phyloP scores from a whole-genome alignment of 1,140 invertebrate species.

The Parasteatoda tepidariorum region DNA sequence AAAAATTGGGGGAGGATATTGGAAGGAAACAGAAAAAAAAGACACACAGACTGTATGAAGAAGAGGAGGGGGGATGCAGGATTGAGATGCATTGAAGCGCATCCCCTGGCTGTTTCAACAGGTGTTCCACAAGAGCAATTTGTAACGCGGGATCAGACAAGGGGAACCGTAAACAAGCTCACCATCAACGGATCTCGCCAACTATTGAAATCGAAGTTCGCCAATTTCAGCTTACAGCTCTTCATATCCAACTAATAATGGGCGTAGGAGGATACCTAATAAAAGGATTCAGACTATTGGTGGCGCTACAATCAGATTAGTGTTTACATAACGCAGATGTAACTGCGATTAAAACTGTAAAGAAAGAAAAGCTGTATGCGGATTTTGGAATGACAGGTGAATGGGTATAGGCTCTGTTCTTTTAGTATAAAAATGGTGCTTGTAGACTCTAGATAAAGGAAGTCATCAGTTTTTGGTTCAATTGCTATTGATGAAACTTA shows the following conservation, averaged over 20 bases:
- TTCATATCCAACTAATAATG: neutral
- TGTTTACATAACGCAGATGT: constrained; percentile 2
- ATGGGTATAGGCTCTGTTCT: too few species aligned
- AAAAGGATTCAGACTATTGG: too few species aligned
- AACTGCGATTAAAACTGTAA: neutral
- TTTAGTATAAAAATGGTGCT: too few species aligned
- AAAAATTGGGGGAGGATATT: neutral
- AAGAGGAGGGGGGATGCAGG: neutral
- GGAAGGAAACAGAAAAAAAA: constrained; percentile 6
- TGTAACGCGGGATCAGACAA: constrained; percentile 41
- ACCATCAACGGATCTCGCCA: constrained; percentile 4
- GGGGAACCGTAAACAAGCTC: constrained; percentile 38
- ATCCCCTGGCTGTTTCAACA: constrained; percentile 49
- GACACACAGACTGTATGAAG: constrained; percentile 16
- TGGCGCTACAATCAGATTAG: too few species aligned
- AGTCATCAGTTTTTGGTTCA: too few species aligned
- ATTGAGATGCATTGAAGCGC: constrained; percentile 35
- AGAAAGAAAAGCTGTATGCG: too few species aligned
- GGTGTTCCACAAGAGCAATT: constrained; percentile 55
- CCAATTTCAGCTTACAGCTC: neutral
- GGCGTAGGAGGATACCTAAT: neutral
- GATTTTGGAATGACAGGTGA: too few species aligned
- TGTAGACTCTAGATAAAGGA: too few species aligned
- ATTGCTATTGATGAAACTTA: too few species aligned
- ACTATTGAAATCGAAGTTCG: neutral